Evolutionary conservation across 2,113 vertebrate genomes (phyloP).

Genomic region (Sprattus sprattus): DNA sequence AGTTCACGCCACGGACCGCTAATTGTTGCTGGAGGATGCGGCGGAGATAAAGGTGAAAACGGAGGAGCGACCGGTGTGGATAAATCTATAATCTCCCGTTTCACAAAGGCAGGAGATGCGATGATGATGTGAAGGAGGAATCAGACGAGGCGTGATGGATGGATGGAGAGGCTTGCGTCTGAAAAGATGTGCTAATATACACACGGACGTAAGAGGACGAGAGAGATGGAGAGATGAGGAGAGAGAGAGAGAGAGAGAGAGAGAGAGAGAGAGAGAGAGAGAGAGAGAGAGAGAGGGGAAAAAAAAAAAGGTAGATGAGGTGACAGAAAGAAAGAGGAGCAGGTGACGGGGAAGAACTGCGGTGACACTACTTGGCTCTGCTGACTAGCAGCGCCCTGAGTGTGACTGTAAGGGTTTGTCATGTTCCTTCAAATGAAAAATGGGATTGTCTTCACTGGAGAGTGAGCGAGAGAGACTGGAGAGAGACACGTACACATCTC

Average conservation of each 20-base stretch:
- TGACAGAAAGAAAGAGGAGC: not conserved
- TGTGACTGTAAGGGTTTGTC: not conserved
- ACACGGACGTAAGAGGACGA: not conserved
- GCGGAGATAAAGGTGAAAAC: not conserved
- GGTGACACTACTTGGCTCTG: not conserved
- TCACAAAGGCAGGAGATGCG: not conserved
- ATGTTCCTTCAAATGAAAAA: not conserved
- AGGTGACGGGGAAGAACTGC: not conserved
- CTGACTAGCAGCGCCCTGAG: not conserved
- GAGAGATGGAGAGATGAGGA: not conserved
- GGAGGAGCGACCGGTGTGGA: not conserved
- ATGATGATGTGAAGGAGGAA: not conserved
- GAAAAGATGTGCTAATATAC: constrained; percentile 13
- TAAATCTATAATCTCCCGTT: not conserved
- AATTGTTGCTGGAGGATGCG: not conserved
- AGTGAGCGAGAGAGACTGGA: no score
- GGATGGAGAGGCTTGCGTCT: constrained; percentile 27
- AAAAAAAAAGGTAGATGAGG: no score
- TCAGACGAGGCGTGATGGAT: not conserved
- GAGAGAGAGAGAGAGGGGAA: not conserved
- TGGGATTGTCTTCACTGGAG: no score
- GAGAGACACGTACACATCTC: not conserved
- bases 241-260: not conserved
- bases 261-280: not conserved
- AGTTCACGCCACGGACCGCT: not conserved